phyloP scores from a whole-genome alignment of 2,888 invertebrate genomes.

The Digitonthophagus gazella region DNA sequence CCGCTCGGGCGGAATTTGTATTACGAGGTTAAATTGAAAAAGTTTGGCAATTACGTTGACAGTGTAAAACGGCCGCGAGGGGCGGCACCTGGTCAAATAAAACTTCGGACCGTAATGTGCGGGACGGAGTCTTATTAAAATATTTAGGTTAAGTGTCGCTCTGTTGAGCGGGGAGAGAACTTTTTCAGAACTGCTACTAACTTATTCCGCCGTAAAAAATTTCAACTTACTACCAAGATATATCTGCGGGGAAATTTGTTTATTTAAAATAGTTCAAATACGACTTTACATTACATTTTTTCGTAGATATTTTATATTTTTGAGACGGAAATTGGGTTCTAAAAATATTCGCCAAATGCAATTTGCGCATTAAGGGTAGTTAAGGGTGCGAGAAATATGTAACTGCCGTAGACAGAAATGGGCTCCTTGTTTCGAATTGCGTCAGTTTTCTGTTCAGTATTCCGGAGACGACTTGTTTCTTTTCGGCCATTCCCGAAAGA shows the following conservation, averaged over 20 bases:
- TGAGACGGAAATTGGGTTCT: not conserved
- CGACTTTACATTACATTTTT: not conserved
- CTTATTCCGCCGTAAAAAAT: not conserved
- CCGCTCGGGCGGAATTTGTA: slow-evolving; percentile 20
- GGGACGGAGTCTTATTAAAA: slow-evolving; percentile 11
- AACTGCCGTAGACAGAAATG: not conserved
- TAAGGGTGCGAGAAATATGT: not conserved
- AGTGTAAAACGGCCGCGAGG: slow-evolving; percentile 24
- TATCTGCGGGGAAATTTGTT: not conserved
- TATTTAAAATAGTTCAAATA: not conserved
- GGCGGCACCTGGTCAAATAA: slow-evolving; percentile 22
- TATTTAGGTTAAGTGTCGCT: slow-evolving; percentile 10
- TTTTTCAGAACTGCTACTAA: not conserved
- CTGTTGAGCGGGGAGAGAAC: not conserved
- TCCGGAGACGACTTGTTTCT: not conserved
- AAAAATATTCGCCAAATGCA: not conserved
- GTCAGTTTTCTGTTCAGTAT: not conserved
- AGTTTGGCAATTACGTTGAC: slow-evolving; percentile 41
- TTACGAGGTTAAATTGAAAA: slow-evolving; percentile 41
- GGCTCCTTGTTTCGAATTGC: not conserved
- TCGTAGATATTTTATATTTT: not conserved
- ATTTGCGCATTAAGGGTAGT: not conserved
- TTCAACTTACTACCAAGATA: not conserved
- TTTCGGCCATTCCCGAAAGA: not conserved
- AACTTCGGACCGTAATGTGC: slow-evolving; percentile 14